These are phyloP conservation scores for Lindbergichthys nudifrons DNA, from an alignment of 2,797 vertebrate species.

Conservation along the genomic window DNA sequence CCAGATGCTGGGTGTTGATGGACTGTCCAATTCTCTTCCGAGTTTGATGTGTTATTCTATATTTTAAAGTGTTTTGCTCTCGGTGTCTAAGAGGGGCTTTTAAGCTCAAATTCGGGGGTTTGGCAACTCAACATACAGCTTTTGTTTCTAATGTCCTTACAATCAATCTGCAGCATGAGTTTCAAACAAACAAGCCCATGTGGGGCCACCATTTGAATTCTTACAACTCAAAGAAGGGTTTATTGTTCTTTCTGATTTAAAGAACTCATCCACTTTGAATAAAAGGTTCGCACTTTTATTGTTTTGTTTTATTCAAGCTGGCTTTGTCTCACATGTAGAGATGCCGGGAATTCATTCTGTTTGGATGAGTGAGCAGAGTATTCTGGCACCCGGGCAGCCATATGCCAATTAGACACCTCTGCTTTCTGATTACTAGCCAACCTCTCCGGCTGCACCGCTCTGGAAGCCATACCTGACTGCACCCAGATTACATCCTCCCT, in stretches of 20 bases:
- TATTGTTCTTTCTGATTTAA: constrained; percentile 22
- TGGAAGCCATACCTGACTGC: constrained; percentile 77
- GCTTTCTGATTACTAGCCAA: constrained; percentile 67
- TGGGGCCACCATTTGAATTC: constrained; percentile 5
- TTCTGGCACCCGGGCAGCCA: constrained; percentile 54
- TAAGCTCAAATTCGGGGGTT: constrained; percentile 17
- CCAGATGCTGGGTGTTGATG: constrained; percentile 64
- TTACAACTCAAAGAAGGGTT: constrained; percentile 4
- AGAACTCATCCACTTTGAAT: constrained; percentile 17
- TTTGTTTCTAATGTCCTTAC: constrained; percentile 13
- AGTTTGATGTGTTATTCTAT: constrained; percentile 54
- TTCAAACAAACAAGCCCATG: background rate
- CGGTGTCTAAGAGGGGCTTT: constrained; percentile 22
- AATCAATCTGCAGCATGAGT: constrained; percentile 12
- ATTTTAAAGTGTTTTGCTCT: constrained; percentile 15
- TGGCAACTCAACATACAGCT: constrained; percentile 18
- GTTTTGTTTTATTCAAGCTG: constrained; percentile 20
- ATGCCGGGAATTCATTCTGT: constrained; percentile 49
- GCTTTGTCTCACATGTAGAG: constrained; percentile 40
- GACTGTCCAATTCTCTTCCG: constrained; percentile 51
- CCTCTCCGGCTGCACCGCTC: constrained; percentile 45
- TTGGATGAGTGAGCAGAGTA: constrained; percentile 63
- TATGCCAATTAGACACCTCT: constrained; percentile 74
- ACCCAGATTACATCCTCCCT: constrained; percentile 67
- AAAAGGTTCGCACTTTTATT: constrained; percentile 16